Conservation (phyloP, 1,140 invertebrate genomes). For the Papilio dardanus region DNA sequence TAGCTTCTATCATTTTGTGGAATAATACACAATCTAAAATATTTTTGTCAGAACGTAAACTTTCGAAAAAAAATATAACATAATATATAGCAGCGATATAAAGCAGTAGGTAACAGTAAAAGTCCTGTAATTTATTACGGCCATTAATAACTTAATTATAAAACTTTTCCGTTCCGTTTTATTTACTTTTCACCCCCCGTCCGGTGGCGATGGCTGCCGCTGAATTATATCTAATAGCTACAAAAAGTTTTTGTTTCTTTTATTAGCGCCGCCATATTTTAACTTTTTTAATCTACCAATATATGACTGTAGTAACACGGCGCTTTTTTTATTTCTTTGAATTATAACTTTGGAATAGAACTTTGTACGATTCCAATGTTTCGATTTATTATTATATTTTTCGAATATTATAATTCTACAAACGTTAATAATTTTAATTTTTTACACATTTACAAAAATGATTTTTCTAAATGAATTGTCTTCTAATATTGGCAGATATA, state of each 20-base stretch:
- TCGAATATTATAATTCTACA: too few relatives aligned
- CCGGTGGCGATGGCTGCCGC: slow-evolving; percentile 29
- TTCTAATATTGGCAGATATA: too few relatives aligned
- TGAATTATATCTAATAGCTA: slow-evolving; percentile 36
- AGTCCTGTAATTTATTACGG: slow-evolving; percentile 36
- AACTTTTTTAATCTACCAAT: slow-evolving; percentile 22
- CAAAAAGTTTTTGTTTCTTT: slow-evolving; percentile 34
- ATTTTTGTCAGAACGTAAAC: background rate
- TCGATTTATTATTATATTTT: background rate
- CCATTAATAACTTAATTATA: slow-evolving; percentile 39
- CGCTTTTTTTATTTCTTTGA: background rate
- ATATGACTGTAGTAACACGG: slow-evolving; percentile 3
- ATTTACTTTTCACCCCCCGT: slow-evolving; percentile 37
- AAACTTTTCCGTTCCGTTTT: slow-evolving; percentile 37
- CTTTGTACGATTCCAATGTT: background rate
- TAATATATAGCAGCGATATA: slow-evolving; percentile 27
- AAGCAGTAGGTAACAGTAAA: slow-evolving; percentile 36
- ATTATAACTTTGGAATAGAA: background rate
- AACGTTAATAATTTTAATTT: too few relatives aligned
- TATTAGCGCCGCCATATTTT: slow-evolving; percentile 29
- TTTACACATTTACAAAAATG: too few relatives aligned
- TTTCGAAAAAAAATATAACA: slow-evolving; percentile 23
- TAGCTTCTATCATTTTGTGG: too few relatives aligned
- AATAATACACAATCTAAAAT: too few relatives aligned
- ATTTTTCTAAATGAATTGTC: too few relatives aligned